A percentile compares a stretch with the other conserved stretches of the same genome.
Conservation (phyloP, 2,113 vertebrate species). For the Galemys pyrenaicus region DNA sequence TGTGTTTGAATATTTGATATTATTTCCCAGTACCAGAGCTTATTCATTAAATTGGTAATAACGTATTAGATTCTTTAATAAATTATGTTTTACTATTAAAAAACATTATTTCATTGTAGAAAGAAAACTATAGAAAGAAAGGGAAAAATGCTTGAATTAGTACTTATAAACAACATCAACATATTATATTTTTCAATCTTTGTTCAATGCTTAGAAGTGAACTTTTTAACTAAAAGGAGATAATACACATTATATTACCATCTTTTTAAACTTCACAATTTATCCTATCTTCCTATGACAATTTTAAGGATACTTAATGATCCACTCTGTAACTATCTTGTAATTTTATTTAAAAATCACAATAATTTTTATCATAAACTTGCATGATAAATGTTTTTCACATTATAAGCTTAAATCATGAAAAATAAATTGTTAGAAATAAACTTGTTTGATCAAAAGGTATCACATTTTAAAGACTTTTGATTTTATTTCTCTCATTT, state of each 20-base stretch:
- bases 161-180: not conserved
- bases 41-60: not conserved
- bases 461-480: constrained; percentile 15
- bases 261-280: not conserved
- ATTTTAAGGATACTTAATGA: not conserved
- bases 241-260: not conserved
- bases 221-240: not conserved
- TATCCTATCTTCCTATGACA: constrained; percentile 1
- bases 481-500: constrained; percentile 20
- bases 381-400: not conserved
- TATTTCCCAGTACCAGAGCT: not conserved
- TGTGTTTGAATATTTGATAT: not conserved
- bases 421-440: not conserved
- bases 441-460: not conserved
- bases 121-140: not conserved
- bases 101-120: not conserved
- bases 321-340: not conserved
- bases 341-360: constrained; percentile 37
- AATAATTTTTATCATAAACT: not conserved
- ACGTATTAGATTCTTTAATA: not conserved
- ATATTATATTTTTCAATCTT: not conserved
- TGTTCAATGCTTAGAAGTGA: not conserved
- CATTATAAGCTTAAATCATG: not conserved
- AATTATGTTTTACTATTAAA: not conserved
- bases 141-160: not conserved